Conservation (phyloP, 2,888 invertebrate species). For the Philonicus albiceps region DNA sequence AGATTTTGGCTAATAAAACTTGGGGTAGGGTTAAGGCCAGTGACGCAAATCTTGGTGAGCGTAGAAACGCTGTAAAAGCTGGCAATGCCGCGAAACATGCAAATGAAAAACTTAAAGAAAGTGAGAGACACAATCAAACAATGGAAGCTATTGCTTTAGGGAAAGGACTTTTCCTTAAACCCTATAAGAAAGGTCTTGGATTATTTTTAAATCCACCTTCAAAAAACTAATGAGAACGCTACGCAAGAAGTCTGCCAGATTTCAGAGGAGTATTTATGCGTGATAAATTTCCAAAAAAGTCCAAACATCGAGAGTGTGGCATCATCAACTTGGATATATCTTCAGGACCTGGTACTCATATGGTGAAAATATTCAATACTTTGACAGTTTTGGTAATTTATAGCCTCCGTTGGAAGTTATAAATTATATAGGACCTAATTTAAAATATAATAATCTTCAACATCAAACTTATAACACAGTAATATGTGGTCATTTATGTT, state of each 20-base stretch:
- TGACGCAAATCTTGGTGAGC: too few species aligned
- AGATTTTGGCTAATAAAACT: background rate
- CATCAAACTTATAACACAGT: slow-evolving; percentile 31
- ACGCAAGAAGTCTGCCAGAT: slow-evolving; percentile 52
- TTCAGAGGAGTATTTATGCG: slow-evolving; percentile 53
- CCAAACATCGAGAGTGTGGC: background rate
- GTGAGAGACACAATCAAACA: too few species aligned
- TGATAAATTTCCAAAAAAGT: background rate
- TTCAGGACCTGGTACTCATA: background rate
- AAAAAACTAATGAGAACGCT: slow-evolving; percentile 34
- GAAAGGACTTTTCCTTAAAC: slow-evolving; percentile 53
- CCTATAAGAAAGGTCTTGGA: slow-evolving; percentile 49
- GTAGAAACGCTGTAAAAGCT: too few species aligned
- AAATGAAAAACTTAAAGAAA: too few species aligned
- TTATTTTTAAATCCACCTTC: slow-evolving; percentile 19
- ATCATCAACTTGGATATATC: slow-evolving; percentile 49
- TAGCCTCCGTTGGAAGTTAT: slow-evolving; percentile 53
- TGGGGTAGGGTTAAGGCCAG: too few species aligned
- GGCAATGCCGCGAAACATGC: too few species aligned
- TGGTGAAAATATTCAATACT: slow-evolving; percentile 52
- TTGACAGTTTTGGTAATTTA: slow-evolving; percentile 57
- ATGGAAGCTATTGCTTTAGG: slow-evolving; percentile 49
- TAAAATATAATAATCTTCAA: background rate
- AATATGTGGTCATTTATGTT: background rate
- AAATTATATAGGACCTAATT: slow-evolving; percentile 48